Percentiles rank a stretch among this genome's conserved stretches.
These are phyloP conservation scores for Pelobates cultripes DNA, from an alignment of 2,797 vertebrate species.

Conservation along the genomic window DNA sequence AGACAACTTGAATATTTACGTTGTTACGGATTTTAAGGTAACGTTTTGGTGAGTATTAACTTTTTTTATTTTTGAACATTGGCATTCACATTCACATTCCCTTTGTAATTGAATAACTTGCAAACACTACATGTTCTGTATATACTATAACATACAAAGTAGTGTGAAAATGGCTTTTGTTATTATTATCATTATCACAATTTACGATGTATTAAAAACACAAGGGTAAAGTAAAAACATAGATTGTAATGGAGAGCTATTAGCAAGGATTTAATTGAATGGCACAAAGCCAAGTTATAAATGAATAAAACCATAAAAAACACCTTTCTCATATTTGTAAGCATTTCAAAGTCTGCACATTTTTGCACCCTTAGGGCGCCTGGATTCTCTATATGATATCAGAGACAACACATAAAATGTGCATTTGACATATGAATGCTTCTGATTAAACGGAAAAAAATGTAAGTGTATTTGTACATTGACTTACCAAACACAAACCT, in stretches of 20 bases:
- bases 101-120: background rate
- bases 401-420: conserved; percentile 25
- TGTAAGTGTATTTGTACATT: no score
- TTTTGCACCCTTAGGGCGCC: conserved; percentile 44
- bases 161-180: conserved; percentile 36
- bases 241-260: conserved; percentile 46
- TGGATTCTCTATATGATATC: conserved; percentile 23
- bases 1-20: no score
- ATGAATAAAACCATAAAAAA: conserved; percentile 49
- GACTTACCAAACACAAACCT: no score
- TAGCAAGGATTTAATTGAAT: conserved; percentile 50
- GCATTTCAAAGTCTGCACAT: conserved; percentile 37
- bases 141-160: conserved; percentile 24
- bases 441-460: background rate
- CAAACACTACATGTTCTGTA: conserved; percentile 10
- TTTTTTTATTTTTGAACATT: background rate
- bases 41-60: no score
- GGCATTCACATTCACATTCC: background rate
- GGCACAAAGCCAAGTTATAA: conserved; percentile 49
- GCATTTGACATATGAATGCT: conserved; percentile 10
- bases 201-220: conserved; percentile 48
- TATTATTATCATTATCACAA: conserved; percentile 51
- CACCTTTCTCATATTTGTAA: conserved; percentile 46
- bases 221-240: conserved; percentile 51
- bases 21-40: no score